These are phyloP conservation scores for Ptychadena robeensis DNA, from an alignment of 2,797 vertebrate genomes.

Conservation along the genomic window DNA sequence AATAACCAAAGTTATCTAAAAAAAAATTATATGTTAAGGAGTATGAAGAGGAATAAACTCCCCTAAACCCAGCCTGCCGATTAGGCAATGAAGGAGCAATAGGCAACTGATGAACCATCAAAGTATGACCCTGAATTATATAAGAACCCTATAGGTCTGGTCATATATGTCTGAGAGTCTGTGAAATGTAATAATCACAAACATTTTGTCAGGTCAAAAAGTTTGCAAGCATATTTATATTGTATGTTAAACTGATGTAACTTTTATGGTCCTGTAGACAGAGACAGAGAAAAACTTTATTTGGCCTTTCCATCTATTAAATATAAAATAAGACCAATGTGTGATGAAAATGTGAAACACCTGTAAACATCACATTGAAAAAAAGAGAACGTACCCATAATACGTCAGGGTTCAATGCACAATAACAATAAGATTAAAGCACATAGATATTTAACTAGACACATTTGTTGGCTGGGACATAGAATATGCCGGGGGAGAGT, in stretches of 20 bases:
- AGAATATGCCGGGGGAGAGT: background rate
- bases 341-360: background rate
- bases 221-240: background rate
- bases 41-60: too few species aligned
- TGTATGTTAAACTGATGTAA: background rate
- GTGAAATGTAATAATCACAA: too few species aligned
- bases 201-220: background rate
- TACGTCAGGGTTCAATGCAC: background rate
- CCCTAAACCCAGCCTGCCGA: too few species aligned
- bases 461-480: background rate
- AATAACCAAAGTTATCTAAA: too few species aligned
- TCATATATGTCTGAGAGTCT: too few species aligned
- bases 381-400: background rate
- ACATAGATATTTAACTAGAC: background rate
- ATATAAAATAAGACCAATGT: background rate
- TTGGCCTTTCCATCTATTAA: background rate
- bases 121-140: too few species aligned
- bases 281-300: background rate
- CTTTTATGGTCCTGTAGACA: background rate
- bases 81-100: too few species aligned
- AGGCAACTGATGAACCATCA: too few species aligned
- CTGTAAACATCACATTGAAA: background rate
- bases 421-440: background rate
- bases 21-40: too few species aligned
- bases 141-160: too few species aligned